Percentiles rank a stretch among this genome's conserved stretches.
Conservation (phyloP, 2,888 invertebrate species). For the Drosophila mulleri region DNA sequence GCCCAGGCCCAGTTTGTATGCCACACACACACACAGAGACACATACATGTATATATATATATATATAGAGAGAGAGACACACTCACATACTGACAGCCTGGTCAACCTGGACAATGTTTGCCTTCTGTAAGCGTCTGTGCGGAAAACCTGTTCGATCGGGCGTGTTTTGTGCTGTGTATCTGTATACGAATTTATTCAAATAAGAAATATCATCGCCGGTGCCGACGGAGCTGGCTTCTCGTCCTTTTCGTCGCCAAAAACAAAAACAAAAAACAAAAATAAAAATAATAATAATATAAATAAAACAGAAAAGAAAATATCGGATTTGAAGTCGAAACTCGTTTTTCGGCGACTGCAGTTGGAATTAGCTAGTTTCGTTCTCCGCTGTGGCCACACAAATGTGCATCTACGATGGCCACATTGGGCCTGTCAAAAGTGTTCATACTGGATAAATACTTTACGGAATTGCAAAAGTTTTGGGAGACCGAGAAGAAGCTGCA, state of each 20-base stretch:
- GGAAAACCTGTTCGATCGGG: conserved; percentile 75
- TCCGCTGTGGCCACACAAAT: conserved; percentile 78
- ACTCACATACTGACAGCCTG: background rate
- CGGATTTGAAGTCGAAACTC: conserved; percentile 57
- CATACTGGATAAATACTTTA: conserved; percentile 98
- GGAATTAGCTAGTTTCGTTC: conserved; percentile 38
- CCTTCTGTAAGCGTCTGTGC: conserved; percentile 59
- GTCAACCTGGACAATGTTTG: conserved; percentile 37
- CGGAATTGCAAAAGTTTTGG: conserved; percentile 98
- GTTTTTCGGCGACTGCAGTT: conserved; percentile 40
- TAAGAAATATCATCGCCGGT: conserved; percentile 66
- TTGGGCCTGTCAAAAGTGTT: conserved; percentile 98
- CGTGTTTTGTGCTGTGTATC: conserved; percentile 56
- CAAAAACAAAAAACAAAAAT: too few species aligned
- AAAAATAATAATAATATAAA: background rate
- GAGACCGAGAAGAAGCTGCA: conserved; percentile 97
- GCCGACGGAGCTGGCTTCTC: conserved; percentile 18
- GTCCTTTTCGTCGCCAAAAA: conserved; percentile 45
- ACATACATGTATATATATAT: background rate
- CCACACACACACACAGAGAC: conserved; percentile 44
- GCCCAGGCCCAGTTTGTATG: conserved; percentile 51
- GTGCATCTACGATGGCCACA: conserved; percentile 91
- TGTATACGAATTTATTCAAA: conserved; percentile 76
- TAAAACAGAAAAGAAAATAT: conserved; percentile 23
- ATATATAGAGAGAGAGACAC: background rate